A percentile compares a stretch with the other conserved stretches of the same genome.
These are phyloP conservation scores for Aplocera efformata DNA, from an alignment of 2,888 invertebrate genomes.

Conservation along the genomic window DNA sequence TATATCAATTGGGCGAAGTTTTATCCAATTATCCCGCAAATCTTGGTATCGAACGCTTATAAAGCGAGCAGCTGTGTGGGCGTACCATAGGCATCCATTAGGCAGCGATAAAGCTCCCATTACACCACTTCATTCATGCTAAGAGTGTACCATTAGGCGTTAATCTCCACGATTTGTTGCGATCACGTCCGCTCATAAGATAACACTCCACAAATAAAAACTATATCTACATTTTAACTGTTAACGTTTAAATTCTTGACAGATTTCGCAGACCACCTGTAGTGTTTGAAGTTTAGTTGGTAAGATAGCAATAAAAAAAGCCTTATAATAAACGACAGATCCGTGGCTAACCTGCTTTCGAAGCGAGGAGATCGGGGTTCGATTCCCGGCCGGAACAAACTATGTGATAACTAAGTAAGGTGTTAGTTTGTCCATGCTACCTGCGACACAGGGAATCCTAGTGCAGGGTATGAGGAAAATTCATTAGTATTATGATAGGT, in stretches of 20 bases:
- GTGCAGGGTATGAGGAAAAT: no score
- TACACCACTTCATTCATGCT: conserved; percentile 60
- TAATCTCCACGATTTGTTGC: conserved; percentile 56
- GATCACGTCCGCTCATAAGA: conserved; percentile 38
- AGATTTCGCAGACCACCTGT: conserved; percentile 38
- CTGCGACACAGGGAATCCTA: no score
- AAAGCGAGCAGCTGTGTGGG: conserved; percentile 34
- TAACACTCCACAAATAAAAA: conserved; percentile 33
- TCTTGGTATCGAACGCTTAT: conserved; percentile 10
- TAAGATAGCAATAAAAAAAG: no score
- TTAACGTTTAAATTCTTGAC: conserved; percentile 27
- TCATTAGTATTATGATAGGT: no score
- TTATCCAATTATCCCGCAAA: conserved; percentile 15
- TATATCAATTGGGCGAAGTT: conserved; percentile 11
- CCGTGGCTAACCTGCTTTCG: no score
- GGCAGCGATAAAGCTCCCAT: conserved; percentile 56
- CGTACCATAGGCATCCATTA: conserved; percentile 51
- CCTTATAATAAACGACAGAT: no score
- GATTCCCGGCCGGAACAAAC: no score
- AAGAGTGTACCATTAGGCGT: conserved; percentile 56
- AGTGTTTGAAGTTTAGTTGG: no score
- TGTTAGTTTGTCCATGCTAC: no score
- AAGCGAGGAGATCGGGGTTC: no score
- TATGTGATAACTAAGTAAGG: no score
- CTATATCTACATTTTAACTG: conserved; percentile 15